phyloP scores from a whole-genome alignment of 92 coral and sea anemone genomes.

The Pocillopora grandis region DNA sequence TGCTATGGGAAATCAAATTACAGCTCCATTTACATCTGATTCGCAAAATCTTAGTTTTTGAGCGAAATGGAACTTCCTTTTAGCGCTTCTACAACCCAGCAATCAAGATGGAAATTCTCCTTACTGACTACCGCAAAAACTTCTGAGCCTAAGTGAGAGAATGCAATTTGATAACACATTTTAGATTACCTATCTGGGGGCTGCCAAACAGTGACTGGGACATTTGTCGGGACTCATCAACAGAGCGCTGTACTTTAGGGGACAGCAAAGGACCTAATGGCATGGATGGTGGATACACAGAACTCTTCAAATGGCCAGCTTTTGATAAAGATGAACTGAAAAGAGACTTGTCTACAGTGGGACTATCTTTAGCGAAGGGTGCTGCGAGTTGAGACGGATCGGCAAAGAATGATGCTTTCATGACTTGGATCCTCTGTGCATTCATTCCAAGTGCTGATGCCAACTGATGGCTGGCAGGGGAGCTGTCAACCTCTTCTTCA shows the following conservation, averaged over 20 bases:
- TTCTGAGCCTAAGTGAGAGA: no score
- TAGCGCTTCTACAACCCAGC: no score
- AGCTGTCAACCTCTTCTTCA: constrained; percentile 55
- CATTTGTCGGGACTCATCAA: constrained; percentile 35
- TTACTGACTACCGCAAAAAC: no score
- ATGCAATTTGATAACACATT: no score
- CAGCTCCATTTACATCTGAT: no score
- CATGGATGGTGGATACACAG: constrained; percentile 33
- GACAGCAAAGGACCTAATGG: constrained; percentile 63
- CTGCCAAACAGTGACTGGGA: constrained; percentile 76
- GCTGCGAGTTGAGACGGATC: constrained; percentile 61
- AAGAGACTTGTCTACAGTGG: constrained; percentile 50
- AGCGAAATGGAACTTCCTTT: no score
- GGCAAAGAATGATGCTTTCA: constrained; percentile 98
- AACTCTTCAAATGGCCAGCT: constrained; percentile 38
- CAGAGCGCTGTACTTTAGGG: constrained; percentile 60
- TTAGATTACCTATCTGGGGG: constrained; percentile 72
- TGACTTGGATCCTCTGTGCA: constrained; percentile 97
- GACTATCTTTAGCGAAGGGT: constrained; percentile 36
- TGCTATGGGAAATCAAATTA: no score
- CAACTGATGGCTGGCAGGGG: constrained; percentile 92
- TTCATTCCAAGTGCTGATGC: constrained; percentile 91
- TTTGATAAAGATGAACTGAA: constrained; percentile 46
- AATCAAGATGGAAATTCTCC: no score
- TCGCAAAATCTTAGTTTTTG: no score